Evolutionary conservation across 2,797 vertebrate species (phyloP), one percentile per base, ranked within the genome.

Genomic region (Micromesistius poutassou): DNA sequence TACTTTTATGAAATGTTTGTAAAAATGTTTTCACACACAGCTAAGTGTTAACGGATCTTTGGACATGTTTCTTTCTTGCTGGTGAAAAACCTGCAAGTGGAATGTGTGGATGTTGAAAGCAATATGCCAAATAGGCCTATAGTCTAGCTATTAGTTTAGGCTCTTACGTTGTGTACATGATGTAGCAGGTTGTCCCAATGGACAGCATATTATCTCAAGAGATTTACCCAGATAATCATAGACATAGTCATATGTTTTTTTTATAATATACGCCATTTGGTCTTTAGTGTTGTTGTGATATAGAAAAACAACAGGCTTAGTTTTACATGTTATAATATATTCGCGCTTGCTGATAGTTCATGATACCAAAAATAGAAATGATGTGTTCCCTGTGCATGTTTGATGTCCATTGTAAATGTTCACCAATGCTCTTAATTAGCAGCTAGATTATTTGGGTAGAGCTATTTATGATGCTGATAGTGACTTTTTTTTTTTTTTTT

Each of bases 361-460:
- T 66, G 62, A 28, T 28, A 28, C 62, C 62, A 66, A 25, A 66
- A 66, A 28, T 66, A 28, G 28, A 5, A 28, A 16, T 66, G 62
- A 28, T 28, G 62, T 66, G 62, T 66, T 66, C 62, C 62, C 30
- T 76, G 77, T 83, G 78, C 78, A 76, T 72, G 62, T 12, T 28
- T 25, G 62, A 66, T 66, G 62, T 66, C 62, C 33, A 75, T 38
- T 75, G 80, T 82, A 25, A 79, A 40, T 42, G 73, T 77, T 83
- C 72, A 76, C 77, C 12, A 66, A 28, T 66, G 62, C 25, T n/a
- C 62, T 66, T 66, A 66, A 66, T 66, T 66, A 66, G 9, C 62
- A 10, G 62, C 62, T 66, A 12, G 25, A 66, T 28, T 28, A 10
- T 66, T 25, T 66, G 25, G 62, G 9, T 66, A 66, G 62, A 66